Conservation (phyloP, 2,113 vertebrate genomes). For the Corvus hawaiiensis region DNA sequence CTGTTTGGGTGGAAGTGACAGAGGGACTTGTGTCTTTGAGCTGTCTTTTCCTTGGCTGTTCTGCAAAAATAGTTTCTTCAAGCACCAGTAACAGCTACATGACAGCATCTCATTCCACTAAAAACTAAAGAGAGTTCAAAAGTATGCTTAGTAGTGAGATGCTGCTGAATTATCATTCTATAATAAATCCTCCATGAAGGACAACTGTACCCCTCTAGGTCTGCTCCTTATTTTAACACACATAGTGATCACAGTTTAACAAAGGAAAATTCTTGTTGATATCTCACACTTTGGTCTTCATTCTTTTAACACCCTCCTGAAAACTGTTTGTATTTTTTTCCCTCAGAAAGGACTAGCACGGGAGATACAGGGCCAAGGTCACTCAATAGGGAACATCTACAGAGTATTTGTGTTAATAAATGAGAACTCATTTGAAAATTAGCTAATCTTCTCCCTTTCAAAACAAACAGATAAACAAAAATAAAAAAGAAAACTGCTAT, state of each 20-base stretch:
- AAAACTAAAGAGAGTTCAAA: not conserved
- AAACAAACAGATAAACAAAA: not conserved
- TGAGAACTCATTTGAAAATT: not conserved
- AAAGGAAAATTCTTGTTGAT: slow-evolving; percentile 4
- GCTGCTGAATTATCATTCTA: not conserved
- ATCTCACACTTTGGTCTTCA: not conserved
- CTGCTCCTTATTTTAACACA: not conserved
- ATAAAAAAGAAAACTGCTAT: not conserved
- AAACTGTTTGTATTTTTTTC: not conserved
- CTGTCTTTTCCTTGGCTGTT: not conserved
- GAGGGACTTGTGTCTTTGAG: not conserved
- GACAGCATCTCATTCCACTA: not conserved
- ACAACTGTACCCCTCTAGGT: not conserved
- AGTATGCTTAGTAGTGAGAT: not conserved
- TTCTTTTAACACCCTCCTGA: not conserved
- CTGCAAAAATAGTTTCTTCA: not conserved
- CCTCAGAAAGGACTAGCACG: not conserved
- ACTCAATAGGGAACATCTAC: not conserved
- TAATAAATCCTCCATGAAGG: not conserved
- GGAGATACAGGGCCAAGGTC: not conserved
- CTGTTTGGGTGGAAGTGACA: not conserved
- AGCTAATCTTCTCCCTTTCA: not conserved
- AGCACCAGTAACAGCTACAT: not conserved
- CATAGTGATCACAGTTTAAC: not conserved
- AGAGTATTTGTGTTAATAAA: not conserved